Evolutionary conservation across 1,140 invertebrate species (phyloP), one percentile per base, ranked within the genome.

Genomic region (Agraylea sexmaculata): DNA sequence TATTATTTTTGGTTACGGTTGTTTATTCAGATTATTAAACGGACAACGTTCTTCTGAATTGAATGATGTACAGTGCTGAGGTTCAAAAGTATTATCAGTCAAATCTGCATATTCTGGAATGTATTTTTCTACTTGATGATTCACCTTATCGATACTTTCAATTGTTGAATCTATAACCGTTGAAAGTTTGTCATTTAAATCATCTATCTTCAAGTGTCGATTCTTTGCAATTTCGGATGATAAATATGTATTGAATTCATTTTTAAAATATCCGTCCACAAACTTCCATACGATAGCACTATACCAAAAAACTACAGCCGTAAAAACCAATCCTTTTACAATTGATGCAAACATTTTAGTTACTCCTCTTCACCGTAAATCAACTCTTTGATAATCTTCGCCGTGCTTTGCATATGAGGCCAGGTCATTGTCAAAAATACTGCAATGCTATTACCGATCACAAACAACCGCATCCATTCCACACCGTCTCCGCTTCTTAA

Each of bases 391-490:
- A 68, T 36, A 3, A 58, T 57, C 10, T 51, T 27, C 3, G 58
- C 53, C 4, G 51, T 51, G 46, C 68, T 51, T 40, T 64, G 57
- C 39, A 75, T 60, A 41, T 67, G 66, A 4, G 74, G 71, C 67
- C 70, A 71, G 12, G 58, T 62, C 52, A 75, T 64, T 3, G 70
- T 66, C 4, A 74, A 38, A 28, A 74, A 68, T 2, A 74, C 57
- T 12, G 71, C 45, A 4, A 75, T 21, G 8, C 69, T 67, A 57
- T 75, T 76, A 15, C 64, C 61, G 10, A 75, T 52, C 12, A 76
- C 70, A 46, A 76, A 76, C 2, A 74, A 49, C 42, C 64, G 62
- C 64, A 76, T 67, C 53, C 68, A 73, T 51, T 72, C 70, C 13
- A 70, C 45, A 17, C 72, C 72, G 16, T 69, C 58, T 38, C 58